A percentile compares a stretch with the other conserved stretches of the same genome.
Evolutionary conservation across 2,113 vertebrate genomes (phyloP).

Genomic region (Hippocampus barbouri): DNA sequence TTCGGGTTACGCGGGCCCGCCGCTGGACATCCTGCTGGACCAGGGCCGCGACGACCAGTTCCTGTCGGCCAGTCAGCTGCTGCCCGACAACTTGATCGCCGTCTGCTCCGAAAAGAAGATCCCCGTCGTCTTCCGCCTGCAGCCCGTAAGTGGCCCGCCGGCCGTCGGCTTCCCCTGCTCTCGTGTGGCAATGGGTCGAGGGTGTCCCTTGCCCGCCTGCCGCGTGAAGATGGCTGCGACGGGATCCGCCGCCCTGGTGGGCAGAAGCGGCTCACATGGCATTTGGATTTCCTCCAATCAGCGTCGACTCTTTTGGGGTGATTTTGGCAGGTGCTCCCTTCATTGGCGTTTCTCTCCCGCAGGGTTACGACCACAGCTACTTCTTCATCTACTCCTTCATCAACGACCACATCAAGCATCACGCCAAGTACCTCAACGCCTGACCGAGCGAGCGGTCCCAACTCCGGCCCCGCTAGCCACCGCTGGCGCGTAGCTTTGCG

Average conservation of each 20-base stretch:
- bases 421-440: constrained; percentile 89
- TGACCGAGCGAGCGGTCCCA: constrained; percentile 38
- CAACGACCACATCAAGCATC: constrained; percentile 90
- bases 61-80: constrained; percentile 84
- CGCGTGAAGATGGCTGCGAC: no score
- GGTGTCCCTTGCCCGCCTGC: no score
- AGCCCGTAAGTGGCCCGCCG: constrained; percentile 77
- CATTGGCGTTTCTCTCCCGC: neutral
- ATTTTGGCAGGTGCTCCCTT: no score
- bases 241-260: no score
- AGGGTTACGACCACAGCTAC: constrained; percentile 98
- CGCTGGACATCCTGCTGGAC: constrained; percentile 90
- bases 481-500: neutral
- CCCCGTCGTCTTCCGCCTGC: constrained; percentile 88
- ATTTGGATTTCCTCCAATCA: no score
- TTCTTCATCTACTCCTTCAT: constrained; percentile 93
- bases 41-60: constrained; percentile 96
- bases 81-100: constrained; percentile 91
- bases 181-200: no score
- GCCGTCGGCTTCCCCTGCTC: no score
- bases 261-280: no score
- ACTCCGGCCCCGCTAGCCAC: neutral
- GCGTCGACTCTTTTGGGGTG: no score
- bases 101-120: constrained; percentile 88
- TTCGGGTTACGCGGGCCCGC: constrained; percentile 77